These are phyloP conservation scores for Trididemnum miniatum DNA, from an alignment of 23 tunicate genomes.

Conservation along the genomic window DNA sequence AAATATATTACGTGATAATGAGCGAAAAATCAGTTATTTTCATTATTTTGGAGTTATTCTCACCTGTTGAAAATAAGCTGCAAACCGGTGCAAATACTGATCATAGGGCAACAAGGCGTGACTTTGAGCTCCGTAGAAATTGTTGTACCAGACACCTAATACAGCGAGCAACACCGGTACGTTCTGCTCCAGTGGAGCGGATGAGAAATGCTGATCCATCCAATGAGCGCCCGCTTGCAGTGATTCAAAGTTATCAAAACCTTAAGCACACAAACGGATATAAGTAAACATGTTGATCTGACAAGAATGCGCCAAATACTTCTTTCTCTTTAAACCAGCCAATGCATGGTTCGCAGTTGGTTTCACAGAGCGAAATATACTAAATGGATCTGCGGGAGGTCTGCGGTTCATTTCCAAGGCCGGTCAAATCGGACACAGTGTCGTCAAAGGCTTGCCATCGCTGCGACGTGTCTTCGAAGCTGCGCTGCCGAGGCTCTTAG, in stretches of 20 bases:
- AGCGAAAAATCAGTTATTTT: no score
- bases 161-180: conserved; percentile 83
- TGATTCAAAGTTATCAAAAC: conserved; percentile 88
- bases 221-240: conserved; percentile 86
- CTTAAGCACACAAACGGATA: no score
- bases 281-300: no score
- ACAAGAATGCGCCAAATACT: no score
- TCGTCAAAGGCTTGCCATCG: not conserved
- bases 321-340: no score
- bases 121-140: conserved; percentile 92
- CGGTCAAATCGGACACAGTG: not conserved
- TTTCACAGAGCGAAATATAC: no score
- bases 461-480: not conserved
- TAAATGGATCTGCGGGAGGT: no score
- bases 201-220: conserved; percentile 86
- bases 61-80: conserved; percentile 99
- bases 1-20: no score
- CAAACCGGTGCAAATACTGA: conserved; percentile 97
- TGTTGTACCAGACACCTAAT: conserved; percentile 96
- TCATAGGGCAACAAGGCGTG: conserved; percentile 98
- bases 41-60: no score
- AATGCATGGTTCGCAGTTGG: no score
- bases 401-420: not conserved
- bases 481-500: not conserved
- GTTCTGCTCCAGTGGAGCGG: conserved; percentile 70